phyloP scores from a whole-genome alignment of 2,888 invertebrate species.

The Cyclophora albipunctata region DNA sequence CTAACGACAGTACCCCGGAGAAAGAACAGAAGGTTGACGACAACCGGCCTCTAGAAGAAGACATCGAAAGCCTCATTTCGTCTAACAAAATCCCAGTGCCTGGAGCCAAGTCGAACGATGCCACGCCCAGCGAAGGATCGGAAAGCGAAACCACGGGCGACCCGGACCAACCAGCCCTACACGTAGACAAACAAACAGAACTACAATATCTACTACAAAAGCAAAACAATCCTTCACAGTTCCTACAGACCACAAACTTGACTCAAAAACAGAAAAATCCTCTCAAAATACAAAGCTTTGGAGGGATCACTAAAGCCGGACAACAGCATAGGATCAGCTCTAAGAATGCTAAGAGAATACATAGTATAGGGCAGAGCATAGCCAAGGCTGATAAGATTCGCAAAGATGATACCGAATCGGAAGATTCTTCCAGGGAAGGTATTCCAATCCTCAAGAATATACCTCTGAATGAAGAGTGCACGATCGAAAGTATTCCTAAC shows the following conservation, averaged over 20 bases:
- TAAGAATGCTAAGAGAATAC: conserved; percentile 62
- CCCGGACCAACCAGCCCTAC: conserved; percentile 42
- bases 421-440: conserved; percentile 43
- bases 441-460: conserved; percentile 53
- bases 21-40: conserved; percentile 41
- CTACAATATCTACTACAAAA: conserved; percentile 64
- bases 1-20: conserved; percentile 52
- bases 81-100: conserved; percentile 67
- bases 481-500: conserved; percentile 73
- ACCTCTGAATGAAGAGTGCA: conserved; percentile 75
- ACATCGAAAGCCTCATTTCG: conserved; percentile 68
- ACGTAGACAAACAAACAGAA: conserved; percentile 66
- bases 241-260: conserved; percentile 50
- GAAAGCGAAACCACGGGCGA: conserved; percentile 47
- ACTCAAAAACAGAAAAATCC: conserved; percentile 57
- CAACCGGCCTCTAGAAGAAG: conserved; percentile 45
- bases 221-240: conserved; percentile 68
- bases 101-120: conserved; percentile 40
- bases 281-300: conserved; percentile 47
- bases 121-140: conserved; percentile 42
- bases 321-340: conserved; percentile 56
- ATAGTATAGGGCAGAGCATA: conserved; percentile 61
- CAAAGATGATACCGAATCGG: conserved; percentile 36
- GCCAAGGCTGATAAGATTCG: conserved; percentile 43
- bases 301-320: conserved; percentile 52